A percentile compares a stretch with the other conserved stretches of the same genome.
These are phyloP conservation scores for Acrocephalus kingi DNA, from an alignment of 2,113 vertebrate species.

Conservation along the genomic window DNA sequence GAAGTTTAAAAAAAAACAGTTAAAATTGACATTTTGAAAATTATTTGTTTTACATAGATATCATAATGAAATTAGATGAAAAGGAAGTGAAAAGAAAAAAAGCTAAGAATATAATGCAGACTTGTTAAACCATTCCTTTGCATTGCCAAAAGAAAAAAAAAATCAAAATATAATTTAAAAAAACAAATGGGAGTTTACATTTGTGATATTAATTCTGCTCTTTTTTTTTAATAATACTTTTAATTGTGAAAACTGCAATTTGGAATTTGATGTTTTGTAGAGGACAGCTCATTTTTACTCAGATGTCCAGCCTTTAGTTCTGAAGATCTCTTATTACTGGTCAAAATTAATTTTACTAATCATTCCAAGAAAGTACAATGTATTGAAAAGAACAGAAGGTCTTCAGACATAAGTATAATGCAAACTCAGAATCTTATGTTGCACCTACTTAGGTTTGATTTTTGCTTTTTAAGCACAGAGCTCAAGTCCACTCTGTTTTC, in stretches of 20 bases:
- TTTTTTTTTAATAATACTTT: background rate
- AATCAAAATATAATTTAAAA: background rate
- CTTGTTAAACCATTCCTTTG: background rate
- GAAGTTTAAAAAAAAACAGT: background rate
- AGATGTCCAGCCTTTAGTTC: background rate
- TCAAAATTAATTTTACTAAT: background rate
- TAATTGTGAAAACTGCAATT: background rate
- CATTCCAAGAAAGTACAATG: background rate
- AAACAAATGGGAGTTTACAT: background rate
- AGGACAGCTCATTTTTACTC: background rate
- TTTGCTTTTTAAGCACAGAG: background rate
- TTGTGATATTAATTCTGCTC: background rate
- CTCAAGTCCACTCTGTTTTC: background rate
- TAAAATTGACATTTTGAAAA: background rate
- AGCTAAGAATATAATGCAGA: background rate
- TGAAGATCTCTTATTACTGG: background rate
- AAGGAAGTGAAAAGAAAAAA: background rate
- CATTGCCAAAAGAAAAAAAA: background rate
- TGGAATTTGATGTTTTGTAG: accelerated
- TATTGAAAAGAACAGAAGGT: background rate
- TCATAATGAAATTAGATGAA: background rate
- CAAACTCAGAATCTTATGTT: background rate
- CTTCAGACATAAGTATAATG: background rate
- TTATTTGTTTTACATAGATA: background rate
- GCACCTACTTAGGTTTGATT: background rate